Percentiles rank a stretch among this genome's conserved stretches.
These are phyloP conservation scores for Pristionchus pacificus DNA, from an alignment of 1,140 invertebrate genomes.

Conservation along the genomic window DNA sequence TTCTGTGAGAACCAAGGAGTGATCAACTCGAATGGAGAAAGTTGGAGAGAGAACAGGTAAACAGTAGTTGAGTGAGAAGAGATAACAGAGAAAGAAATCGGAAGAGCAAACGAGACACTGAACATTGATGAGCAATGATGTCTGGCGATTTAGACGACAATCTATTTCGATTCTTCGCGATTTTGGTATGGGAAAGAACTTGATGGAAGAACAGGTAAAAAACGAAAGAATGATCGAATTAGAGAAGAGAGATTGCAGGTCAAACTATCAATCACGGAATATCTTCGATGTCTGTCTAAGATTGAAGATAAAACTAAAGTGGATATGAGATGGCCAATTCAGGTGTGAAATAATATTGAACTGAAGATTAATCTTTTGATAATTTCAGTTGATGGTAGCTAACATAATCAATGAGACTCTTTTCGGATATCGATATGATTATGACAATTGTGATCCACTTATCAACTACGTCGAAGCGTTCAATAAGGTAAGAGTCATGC, in stretches of 20 bases:
- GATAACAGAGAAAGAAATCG: no score
- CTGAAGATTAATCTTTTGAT: no score
- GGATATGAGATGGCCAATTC: not conserved
- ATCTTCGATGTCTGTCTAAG: not conserved
- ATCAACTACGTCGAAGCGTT: not conserved
- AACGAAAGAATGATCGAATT: no score
- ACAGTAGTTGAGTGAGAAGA: no score
- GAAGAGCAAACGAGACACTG: no score
- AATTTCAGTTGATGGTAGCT: not conserved
- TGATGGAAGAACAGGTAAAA: not conserved
- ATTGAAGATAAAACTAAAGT: not conserved
- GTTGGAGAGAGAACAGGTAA: not conserved
- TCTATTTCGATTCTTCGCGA: not conserved
- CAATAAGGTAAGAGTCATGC: not conserved
- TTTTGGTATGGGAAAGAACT: not conserved
- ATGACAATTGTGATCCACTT: not conserved
- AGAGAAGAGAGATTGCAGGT: not conserved
- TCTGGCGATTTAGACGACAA: no score
- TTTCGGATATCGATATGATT: not conserved
- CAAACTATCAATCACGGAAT: not conserved
- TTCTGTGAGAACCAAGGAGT: not conserved
- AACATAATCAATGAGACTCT: not conserved
- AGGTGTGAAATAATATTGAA: no score
- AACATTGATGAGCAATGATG: no score
- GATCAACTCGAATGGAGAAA: not conserved